These are phyloP conservation scores for Ascidia mentula DNA, from an alignment of 23 tunicate genomes.

Conservation along the genomic window DNA sequence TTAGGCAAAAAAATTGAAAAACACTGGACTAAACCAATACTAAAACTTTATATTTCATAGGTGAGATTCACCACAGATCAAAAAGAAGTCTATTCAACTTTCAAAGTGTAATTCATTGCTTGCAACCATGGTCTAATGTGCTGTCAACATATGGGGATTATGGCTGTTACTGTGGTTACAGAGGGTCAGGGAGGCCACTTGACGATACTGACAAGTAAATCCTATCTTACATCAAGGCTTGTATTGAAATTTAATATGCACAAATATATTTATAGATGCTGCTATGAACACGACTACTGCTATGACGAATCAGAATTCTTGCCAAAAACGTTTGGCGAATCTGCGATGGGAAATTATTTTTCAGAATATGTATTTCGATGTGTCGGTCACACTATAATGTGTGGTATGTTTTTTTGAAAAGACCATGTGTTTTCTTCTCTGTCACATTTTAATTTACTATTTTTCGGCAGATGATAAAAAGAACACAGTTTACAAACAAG, in stretches of 20 bases:
- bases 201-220: constrained; percentile 87
- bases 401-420: constrained; percentile 27
- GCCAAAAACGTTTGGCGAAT: constrained; percentile 26
- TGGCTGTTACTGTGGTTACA: constrained; percentile 88
- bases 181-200: constrained; percentile 74
- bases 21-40: too few species aligned
- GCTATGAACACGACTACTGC: constrained; percentile 82
- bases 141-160: constrained; percentile 71
- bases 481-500: constrained; percentile 46
- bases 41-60: not conserved
- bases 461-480: constrained; percentile 26
- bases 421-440: not conserved
- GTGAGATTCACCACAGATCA: constrained; percentile 26
- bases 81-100: constrained; percentile 80
- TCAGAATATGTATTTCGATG: constrained; percentile 54
- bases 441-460: not conserved
- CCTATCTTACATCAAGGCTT: not conserved
- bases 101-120: constrained; percentile 60
- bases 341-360: constrained; percentile 48
- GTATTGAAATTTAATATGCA: not conserved
- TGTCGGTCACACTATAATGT: constrained; percentile 12
- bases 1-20: too few species aligned
- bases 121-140: constrained; percentile 79
- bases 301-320: constrained; percentile 44
- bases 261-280: constrained; percentile 44